Base-by-base conservation (phyloP, 2,113 vertebrate species). In the Centropus bengalensis region DNA sequence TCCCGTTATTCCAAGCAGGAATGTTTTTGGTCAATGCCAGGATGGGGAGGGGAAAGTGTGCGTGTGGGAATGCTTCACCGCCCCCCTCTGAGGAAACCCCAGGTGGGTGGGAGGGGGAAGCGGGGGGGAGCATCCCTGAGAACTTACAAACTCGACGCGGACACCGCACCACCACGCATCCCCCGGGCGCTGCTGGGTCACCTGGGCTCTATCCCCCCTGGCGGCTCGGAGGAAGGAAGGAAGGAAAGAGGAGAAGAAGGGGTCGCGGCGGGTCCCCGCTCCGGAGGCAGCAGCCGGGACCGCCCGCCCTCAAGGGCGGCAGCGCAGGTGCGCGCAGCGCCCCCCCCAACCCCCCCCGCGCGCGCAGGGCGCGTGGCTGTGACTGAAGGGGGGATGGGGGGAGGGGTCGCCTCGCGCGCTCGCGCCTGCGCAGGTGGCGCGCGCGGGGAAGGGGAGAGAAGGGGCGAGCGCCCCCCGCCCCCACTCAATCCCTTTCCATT, bases 91-190 rank as follows among this genome's bases (percentile, higher is more conserved):
- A 82, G 60, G 62, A 66, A 75, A 85, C 83, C 82, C 89, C 89
- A 24, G 79, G 69, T 24, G 75, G 47, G 77, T 54, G 12, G 12
- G 24, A 24, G 30, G 15, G 3, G 36, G 8, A 24, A 4, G 8
- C 17, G 26, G 7, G 8, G 63, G 64, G 20, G 47, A 26, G 88
- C 27, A 59, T 82, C 85, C 66, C 76, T 2, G 62, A 90, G 73
- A 62, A 89, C 70, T 95, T 69, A 52, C 17, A 82, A 92, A 90
- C 89, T 94, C 55, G 36, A 60, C 67, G 77, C 76, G 36, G 75
- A 60, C 52, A 49, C 69, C 73, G 47, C 54, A 17, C 33, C 54
- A 6, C 10, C 51, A 21, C 55, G 20, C 30, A 4, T 73, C 28
- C 58, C 59, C 12, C 92, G 24, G 49, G 71, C 27, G 59, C 47